phyloP scores from a whole-genome alignment of 37 sponge, comb jelly and placozoan species.

The Agelas oroides region DNA sequence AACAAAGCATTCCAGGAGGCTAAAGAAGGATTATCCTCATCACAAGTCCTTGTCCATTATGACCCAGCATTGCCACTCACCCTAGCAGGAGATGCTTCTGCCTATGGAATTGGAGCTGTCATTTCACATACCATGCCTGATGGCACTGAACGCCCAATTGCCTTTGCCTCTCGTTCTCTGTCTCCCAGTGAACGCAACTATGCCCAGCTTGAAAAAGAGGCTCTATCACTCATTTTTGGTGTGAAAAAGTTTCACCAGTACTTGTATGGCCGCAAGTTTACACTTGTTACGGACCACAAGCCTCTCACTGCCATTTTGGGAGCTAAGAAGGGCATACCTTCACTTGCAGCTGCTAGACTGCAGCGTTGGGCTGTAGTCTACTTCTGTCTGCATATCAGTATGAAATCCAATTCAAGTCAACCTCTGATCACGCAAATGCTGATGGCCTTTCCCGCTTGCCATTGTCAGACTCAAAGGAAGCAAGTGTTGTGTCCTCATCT shows the following conservation, averaged over 20 bases:
- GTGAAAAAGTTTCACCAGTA: slow-evolving; percentile 51
- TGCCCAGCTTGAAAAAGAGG: slow-evolving; percentile 58
- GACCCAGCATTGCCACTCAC: slow-evolving; percentile 16
- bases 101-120: slow-evolving; percentile 42
- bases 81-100: slow-evolving; percentile 40
- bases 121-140: slow-evolving; percentile 20
- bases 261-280: slow-evolving; percentile 58
- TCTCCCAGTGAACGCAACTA: slow-evolving; percentile 38
- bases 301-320: slow-evolving; percentile 39
- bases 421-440: slow-evolving; percentile 57
- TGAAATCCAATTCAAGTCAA: slow-evolving; percentile 44
- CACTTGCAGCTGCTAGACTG: slow-evolving; percentile 32
- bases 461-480: background rate
- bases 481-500: background rate
- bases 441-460: slow-evolving; percentile 49
- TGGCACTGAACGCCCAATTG: slow-evolving; percentile 59
- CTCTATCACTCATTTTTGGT: slow-evolving; percentile 26
- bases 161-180: slow-evolving; percentile 47
- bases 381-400: slow-evolving; percentile 42
- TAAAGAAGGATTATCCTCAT: slow-evolving; percentile 3
- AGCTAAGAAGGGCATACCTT: slow-evolving; percentile 26
- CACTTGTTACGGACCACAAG: slow-evolving; percentile 42
- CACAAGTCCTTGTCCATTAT: slow-evolving; percentile 22
- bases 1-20: slow-evolving; percentile 8
- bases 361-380: slow-evolving; percentile 73